Percentiles rank a stretch among this genome's conserved stretches.
Conservation (phyloP, 2,888 invertebrate species). For the Cosmia trapezina region DNA sequence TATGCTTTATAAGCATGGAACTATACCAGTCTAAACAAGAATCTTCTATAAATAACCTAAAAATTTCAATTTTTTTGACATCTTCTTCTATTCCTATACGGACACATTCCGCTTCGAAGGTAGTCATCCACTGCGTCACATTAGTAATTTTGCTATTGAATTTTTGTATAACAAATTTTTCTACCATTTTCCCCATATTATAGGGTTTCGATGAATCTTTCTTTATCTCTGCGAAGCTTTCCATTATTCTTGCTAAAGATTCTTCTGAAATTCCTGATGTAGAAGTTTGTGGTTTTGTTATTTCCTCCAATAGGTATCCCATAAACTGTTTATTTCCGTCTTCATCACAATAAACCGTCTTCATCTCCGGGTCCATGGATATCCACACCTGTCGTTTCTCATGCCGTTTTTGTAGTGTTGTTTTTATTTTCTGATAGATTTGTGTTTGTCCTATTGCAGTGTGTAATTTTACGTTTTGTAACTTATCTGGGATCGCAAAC, state of each 20-base stretch:
- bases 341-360: not conserved
- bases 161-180: not conserved
- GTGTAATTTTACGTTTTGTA: not conserved
- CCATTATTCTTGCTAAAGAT: not conserved
- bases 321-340: constrained; percentile 3
- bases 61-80: not conserved
- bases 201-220: not conserved
- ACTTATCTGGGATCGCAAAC: not conserved
- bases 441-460: not conserved
- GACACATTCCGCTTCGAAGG: not conserved
- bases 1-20: not conserved
- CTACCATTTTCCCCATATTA: not conserved
- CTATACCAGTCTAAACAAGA: not conserved
- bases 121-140: not conserved
- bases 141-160: not conserved
- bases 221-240: not conserved
- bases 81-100: not conserved
- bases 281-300: constrained; percentile 6
- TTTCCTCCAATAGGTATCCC: constrained; percentile 2
- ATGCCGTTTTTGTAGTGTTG: not conserved
- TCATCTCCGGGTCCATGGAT: not conserved
- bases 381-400: not conserved
- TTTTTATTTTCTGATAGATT: not conserved
- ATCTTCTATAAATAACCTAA: not conserved
- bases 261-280: constrained; percentile 1